Percentiles rank a stretch among this genome's conserved stretches.
Conservation (phyloP, 2,797 vertebrate species). For the Spinibarbus caldwelli region DNA sequence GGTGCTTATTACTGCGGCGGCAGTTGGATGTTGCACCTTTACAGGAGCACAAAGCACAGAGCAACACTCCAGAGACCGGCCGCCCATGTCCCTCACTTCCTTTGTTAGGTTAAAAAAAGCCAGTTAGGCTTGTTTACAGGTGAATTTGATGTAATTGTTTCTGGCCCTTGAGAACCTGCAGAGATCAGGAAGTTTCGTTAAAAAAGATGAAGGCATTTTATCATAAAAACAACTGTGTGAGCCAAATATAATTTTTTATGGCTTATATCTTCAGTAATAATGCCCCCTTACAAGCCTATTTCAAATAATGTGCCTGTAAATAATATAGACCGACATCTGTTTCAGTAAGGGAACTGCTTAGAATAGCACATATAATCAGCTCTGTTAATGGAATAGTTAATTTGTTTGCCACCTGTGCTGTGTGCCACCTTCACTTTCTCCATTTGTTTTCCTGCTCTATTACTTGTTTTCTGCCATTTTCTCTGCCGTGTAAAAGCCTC, state of each 20-base stretch:
- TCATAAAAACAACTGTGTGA: slow-evolving; percentile 5
- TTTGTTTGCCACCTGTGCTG: slow-evolving; percentile 28
- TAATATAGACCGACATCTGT: slow-evolving; percentile 20
- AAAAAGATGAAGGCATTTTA: background rate
- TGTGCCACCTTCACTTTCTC: background rate
- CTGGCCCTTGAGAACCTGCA: background rate
- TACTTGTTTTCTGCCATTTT: background rate
- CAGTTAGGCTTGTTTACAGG: slow-evolving; percentile 25
- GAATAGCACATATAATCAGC: slow-evolving; percentile 15
- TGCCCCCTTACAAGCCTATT: background rate
- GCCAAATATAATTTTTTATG: background rate
- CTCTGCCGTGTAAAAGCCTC: background rate
- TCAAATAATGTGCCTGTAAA: slow-evolving; percentile 4
- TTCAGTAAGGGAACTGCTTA: background rate
- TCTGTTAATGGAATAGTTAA: slow-evolving; percentile 7
- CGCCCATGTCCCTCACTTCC: slow-evolving; percentile 64
- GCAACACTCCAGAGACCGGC: slow-evolving; percentile 57
- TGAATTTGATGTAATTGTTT: slow-evolving; percentile 10
- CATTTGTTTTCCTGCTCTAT: background rate
- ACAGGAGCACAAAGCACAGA: slow-evolving; percentile 65
- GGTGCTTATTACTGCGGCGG: slow-evolving; percentile 86
- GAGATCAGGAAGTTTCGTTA: slow-evolving; percentile 1
- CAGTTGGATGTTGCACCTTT: slow-evolving; percentile 72
- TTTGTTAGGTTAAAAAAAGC: slow-evolving; percentile 61
- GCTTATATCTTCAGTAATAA: background rate